Base-by-base conservation (phyloP, 2,888 invertebrate genomes). In the Yponomeuta plumbellus region DNA sequence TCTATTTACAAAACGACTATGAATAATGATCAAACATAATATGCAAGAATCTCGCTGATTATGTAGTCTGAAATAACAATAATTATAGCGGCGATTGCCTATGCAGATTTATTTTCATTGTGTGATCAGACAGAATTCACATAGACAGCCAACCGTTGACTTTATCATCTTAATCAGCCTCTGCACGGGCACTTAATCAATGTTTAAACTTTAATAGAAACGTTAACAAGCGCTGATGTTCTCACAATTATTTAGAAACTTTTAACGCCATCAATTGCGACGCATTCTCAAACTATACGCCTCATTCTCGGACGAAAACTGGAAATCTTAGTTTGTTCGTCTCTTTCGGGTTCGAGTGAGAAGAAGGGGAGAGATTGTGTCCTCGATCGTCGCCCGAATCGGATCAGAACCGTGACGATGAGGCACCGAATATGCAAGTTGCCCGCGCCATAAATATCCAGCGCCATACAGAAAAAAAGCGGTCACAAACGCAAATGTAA, bases 371-470 rank as follows among this genome's bases (percentile, higher is more conserved):
- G 61, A 61, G 26, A 61, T 5, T n/a, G 26, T 34, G 34, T 13
- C 2, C 17, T 52, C 17, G 44, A 52, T 52, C 17, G 44, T 52
- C 17, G 17, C 34, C 0, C 34, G 4, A 61, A 26, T 23, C 61
- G 26, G 34, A 34, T 26, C 2, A 8, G 61, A 61, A 61, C 34
- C 21, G 83, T 88, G 88, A 86, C 88, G 86, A 82, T 83, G 85
- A 84, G 79, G 78, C 80, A 77, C 80, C 79, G 86, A 85, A 88
- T 86, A 85, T 88, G 84, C 86, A 85, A 87, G 85, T 86, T 86
- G 86, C 87, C 84, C 83, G 74, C 74, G 84, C 88, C 86, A 89
- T 90, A 89, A 90, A 90, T 89, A 90, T 83, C 77, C 87, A 88
- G 87, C 87, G 86, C 87, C 81, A 84, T 80, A 85, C 86, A 88